Evolutionary conservation across 2,888 invertebrate genomes (phyloP).

Genomic region (Nebria salina): DNA sequence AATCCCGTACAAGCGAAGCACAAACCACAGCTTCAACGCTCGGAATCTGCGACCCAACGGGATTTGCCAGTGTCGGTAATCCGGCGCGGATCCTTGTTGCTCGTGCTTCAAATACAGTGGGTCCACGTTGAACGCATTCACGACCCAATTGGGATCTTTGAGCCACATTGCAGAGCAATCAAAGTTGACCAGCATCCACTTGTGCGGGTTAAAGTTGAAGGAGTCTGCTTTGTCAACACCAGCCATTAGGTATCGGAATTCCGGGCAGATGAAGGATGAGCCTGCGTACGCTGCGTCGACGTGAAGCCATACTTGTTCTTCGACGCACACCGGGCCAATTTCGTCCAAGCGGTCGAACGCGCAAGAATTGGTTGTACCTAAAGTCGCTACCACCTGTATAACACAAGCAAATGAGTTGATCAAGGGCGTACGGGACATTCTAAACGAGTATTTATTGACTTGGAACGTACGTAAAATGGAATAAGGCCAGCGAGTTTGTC

Average conservation of each 20-base stretch:
- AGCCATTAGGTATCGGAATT: conserved; percentile 89
- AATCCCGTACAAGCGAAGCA: conserved; percentile 87
- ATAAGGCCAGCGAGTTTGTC: conserved; percentile 90
- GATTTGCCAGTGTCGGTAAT: conserved; percentile 98
- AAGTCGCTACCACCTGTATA: conserved; percentile 80
- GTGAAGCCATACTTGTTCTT: conserved; percentile 85
- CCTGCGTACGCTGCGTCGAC: conserved; percentile 98
- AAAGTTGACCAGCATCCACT: conserved; percentile 99
- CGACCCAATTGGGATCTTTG: conserved; percentile 87
- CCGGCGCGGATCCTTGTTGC: conserved; percentile 88
- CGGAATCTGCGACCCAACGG: conserved; percentile 93
- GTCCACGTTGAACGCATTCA: conserved; percentile 97
- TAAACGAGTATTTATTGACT: conserved; percentile 12
- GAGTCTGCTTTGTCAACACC: conserved; percentile 92
- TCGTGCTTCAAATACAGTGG: conserved; percentile 96
- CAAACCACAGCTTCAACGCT: conserved; percentile 95
- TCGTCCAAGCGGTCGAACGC: conserved; percentile 92
- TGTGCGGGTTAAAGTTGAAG: conserved; percentile 99
- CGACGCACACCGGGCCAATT: conserved; percentile 87
- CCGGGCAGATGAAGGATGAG: conserved; percentile 96
- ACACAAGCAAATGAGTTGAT: conserved; percentile 5
- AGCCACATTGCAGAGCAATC: conserved; percentile 99
- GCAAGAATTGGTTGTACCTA: conserved; percentile 96
- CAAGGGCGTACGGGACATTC: conserved; percentile 12
- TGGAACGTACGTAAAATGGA: conserved; percentile 85